phyloP scores from a whole-genome alignment of 1,140 invertebrate species.

The Tribolium castaneum region DNA sequence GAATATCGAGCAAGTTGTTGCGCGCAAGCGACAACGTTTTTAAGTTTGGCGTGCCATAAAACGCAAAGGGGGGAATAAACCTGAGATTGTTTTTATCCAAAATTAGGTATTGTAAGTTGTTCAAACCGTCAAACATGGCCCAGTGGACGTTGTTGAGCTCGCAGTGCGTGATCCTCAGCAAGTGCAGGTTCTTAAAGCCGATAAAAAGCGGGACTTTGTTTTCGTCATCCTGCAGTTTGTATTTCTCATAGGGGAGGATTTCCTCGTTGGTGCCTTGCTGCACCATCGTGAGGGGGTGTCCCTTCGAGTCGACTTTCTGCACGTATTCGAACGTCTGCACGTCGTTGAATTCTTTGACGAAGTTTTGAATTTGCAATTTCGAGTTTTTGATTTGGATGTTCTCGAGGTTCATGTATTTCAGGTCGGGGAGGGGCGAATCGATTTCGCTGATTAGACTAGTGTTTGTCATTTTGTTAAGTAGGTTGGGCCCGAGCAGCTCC shows the following conservation, averaged over 20 bases:
- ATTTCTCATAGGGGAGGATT: conserved; percentile 74
- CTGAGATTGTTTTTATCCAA: conserved; percentile 73
- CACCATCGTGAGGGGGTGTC: conserved; percentile 58
- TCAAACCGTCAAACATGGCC: conserved; percentile 77
- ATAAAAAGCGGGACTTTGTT: conserved; percentile 67
- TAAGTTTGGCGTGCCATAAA: conserved; percentile 74
- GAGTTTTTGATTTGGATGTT: conserved; percentile 59
- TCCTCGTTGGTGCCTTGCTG: conserved; percentile 64
- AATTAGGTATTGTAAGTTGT: conserved; percentile 70
- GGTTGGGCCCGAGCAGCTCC: conserved; percentile 71
- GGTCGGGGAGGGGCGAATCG: conserved; percentile 62
- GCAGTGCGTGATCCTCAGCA: conserved; percentile 71
- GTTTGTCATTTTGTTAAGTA: conserved; percentile 50
- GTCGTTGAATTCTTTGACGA: conserved; percentile 57
- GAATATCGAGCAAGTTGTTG: conserved; percentile 73
- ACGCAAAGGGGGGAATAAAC: conserved; percentile 75
- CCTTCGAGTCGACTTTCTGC: conserved; percentile 55
- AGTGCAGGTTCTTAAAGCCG: conserved; percentile 67
- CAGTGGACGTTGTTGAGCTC: conserved; percentile 72
- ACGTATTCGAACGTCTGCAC: conserved; percentile 60
- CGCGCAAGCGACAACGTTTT: conserved; percentile 72
- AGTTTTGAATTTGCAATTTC: conserved; percentile 59
- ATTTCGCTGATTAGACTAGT: conserved; percentile 62
- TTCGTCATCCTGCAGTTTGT: conserved; percentile 66
- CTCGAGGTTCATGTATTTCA: conserved; percentile 67